Evolutionary conservation across 2,888 invertebrate genomes (phyloP), one percentile per base, ranked within the genome.

Genomic region (Muscina levida): DNA sequence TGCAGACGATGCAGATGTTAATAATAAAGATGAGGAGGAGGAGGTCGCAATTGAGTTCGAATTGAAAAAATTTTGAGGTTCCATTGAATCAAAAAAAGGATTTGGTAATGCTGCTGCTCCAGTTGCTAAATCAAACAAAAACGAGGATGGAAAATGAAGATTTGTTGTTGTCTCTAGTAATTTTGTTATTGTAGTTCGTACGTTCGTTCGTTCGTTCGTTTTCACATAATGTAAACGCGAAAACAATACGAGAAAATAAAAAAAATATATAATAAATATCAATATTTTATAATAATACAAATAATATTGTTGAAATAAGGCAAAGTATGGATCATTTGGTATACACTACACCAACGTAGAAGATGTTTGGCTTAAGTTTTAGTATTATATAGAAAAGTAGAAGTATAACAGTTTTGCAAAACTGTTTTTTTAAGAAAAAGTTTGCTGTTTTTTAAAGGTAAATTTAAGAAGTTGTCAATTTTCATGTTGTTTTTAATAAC

Each of bases 71-170:
- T 67, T 75, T 71, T 81, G 79, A 24, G 80, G 79, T 77, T 87
- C 88, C 85, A 87, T 84, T 82, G 86, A 84, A 84, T 88, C 88
- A 79, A 88, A 89, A 85, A 90, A 90, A 84, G 90, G 90, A 88
- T 91, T 90, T 84, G 89, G 89, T 86, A 90, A 84, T 75, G 85
- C 82, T 83, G 85, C 82, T 72, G 86, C 85, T 78, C 85, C 83
- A 84, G 83, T 83, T 73, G 79, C 48, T 67, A 57, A 8, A 37
- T 37, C 39, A 48, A n/a, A 68, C 19, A 37, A 51, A 37, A 19
- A 77, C 59, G 51, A 78, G 66, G 77, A 71, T 67, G 75, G 48
- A 56, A 82, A 42, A 82, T 73, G 76, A 84, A 83, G 78, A 83
- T 83, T 74, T 39, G 22, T 75, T 79, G 31, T 71, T 71, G 56